Conservation (phyloP, 2,797 vertebrate species). For the Notoglanidium macrostoma region DNA sequence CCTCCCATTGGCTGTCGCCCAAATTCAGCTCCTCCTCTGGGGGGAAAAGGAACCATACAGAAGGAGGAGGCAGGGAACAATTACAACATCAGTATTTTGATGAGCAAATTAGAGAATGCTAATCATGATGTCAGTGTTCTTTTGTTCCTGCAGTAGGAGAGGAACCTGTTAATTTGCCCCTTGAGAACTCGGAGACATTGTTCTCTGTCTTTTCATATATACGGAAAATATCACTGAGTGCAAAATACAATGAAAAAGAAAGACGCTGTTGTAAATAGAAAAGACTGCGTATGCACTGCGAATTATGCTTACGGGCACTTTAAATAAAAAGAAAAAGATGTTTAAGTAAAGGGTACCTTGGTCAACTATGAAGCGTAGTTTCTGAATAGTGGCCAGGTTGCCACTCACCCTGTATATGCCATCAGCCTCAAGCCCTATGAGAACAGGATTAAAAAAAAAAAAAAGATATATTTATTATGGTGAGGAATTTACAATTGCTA, state of each 20-base stretch:
- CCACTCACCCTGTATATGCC: slow-evolving; percentile 90
- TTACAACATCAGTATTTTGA: slow-evolving; percentile 90
- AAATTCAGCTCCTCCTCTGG: slow-evolving; percentile 96
- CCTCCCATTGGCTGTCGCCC: slow-evolving; percentile 97
- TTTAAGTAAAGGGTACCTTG: slow-evolving; percentile 75
- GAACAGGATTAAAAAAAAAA: background rate
- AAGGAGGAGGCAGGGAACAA: slow-evolving; percentile 49
- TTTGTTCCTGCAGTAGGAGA: slow-evolving; percentile 78
- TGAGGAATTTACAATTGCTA: background rate
- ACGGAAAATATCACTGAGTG: slow-evolving; percentile 79
- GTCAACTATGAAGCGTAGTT: slow-evolving; percentile 87
- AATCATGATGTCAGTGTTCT: slow-evolving; percentile 95
- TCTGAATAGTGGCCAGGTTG: slow-evolving; percentile 88
- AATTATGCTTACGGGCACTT: background rate
- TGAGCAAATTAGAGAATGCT: slow-evolving; percentile 94
- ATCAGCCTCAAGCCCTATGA: slow-evolving; percentile 82
- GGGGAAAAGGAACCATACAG: slow-evolving; percentile 79
- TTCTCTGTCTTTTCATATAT: slow-evolving; percentile 61
- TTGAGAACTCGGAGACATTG: slow-evolving; percentile 83
- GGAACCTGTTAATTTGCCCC: slow-evolving; percentile 82
- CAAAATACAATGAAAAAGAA: slow-evolving; percentile 27
- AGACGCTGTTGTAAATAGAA: background rate
- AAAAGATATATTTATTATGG: slow-evolving; percentile 2
- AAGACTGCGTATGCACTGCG: background rate
- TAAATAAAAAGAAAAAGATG: background rate